Evolutionary conservation across 2,797 vertebrate genomes (phyloP).

Genomic region (Siniperca obscura): DNA sequence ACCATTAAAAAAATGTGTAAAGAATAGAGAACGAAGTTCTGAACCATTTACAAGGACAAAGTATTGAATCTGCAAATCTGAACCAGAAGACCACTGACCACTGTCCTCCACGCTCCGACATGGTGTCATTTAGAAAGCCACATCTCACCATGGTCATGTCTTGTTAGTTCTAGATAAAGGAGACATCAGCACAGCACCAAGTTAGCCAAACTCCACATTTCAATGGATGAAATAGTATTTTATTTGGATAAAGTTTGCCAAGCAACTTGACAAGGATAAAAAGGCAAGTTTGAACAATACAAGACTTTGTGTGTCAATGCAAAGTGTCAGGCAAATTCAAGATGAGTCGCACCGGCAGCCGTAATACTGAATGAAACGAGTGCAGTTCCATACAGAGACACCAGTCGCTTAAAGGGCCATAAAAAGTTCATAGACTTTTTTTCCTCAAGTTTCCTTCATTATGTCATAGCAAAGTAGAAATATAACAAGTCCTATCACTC

Average conservation of each 20-base stretch:
- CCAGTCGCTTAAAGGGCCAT: slow-evolving; percentile 72
- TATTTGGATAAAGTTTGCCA: slow-evolving; percentile 79
- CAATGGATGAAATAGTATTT: slow-evolving; percentile 70
- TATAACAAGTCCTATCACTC: slow-evolving; percentile 62
- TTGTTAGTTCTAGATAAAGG: neutral
- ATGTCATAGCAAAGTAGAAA: slow-evolving; percentile 71
- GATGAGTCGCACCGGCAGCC: slow-evolving; percentile 50
- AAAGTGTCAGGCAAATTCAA: slow-evolving; percentile 66
- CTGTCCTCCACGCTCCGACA: neutral
- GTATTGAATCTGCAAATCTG: neutral
- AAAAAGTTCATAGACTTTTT: slow-evolving; percentile 43
- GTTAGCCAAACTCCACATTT: slow-evolving; percentile 31
- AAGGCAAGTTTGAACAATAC: slow-evolving; percentile 78
- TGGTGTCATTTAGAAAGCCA: too few species aligned
- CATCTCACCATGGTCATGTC: rapidly evolving
- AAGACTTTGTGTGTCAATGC: slow-evolving; percentile 73
- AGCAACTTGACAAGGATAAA: slow-evolving; percentile 77
- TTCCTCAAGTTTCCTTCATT: slow-evolving; percentile 29
- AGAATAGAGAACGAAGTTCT: neutral
- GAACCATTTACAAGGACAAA: neutral
- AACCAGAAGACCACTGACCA: neutral
- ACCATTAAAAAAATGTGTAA: too few species aligned
- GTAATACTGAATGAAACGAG: slow-evolving; percentile 53
- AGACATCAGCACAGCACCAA: slow-evolving; percentile 2
- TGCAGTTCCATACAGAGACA: slow-evolving; percentile 56